Percentiles rank a stretch among this genome's conserved stretches.
phyloP scores from a whole-genome alignment of 2,888 invertebrate species.

The Acrobasis consociella region DNA sequence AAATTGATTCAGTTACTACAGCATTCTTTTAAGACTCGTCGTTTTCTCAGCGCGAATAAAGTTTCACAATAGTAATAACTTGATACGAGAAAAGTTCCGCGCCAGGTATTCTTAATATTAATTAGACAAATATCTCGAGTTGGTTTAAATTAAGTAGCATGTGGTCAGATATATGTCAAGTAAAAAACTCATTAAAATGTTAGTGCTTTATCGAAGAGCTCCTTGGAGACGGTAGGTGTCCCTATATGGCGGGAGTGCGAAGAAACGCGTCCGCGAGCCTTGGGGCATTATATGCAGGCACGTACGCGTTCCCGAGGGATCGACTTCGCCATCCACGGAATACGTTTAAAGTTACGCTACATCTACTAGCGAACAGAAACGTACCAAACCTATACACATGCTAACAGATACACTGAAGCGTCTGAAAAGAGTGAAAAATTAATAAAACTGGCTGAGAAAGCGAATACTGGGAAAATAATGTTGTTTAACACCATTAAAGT shows the following conservation, averaged over 20 bases:
- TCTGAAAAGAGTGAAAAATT: conserved; percentile 2
- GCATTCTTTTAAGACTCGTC: conserved; percentile 23
- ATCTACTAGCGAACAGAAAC: conserved; percentile 30
- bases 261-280: conserved; percentile 34
- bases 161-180: conserved; percentile 2
- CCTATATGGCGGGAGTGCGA: conserved; percentile 11
- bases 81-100: neutral
- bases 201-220: neutral
- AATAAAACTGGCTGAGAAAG: conserved; percentile 12
- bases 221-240: conserved; percentile 1
- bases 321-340: conserved; percentile 54
- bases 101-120: neutral
- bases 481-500: too few species aligned
- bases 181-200: conserved; percentile 18
- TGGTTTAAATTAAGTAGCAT: neutral
- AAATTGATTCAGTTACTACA: conserved; percentile 49
- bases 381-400: conserved; percentile 23
- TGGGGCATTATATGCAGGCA: conserved; percentile 51
- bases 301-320: conserved; percentile 60
- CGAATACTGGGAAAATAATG: neutral
- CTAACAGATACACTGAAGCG: conserved; percentile 1
- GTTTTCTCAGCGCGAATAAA: conserved; percentile 6
- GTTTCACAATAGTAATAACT: conserved; percentile 1
- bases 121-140: neutral
- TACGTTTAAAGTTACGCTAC: conserved; percentile 50